Evolutionary conservation across 2,113 vertebrate species (phyloP).

Genomic region (Poicephalus gulielmi): DNA sequence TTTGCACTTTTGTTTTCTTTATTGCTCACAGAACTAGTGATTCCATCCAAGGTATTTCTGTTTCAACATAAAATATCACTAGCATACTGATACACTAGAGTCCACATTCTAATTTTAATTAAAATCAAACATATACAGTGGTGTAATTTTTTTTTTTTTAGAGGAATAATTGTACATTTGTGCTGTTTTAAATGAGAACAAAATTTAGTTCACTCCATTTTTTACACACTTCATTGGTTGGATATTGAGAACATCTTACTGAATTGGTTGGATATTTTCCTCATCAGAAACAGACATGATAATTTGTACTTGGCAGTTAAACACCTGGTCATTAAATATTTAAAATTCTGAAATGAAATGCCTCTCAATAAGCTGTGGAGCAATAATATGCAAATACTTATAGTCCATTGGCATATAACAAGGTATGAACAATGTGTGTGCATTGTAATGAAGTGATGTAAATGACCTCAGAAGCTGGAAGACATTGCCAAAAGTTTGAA

Average conservation of each 20-base stretch:
- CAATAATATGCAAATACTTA: conserved; percentile 36
- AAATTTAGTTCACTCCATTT: neutral
- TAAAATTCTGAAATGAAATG: conserved; percentile 61
- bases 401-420: conserved; percentile 34
- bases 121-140: neutral
- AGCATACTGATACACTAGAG: neutral
- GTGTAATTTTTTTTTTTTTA: neutral
- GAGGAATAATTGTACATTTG: conserved; percentile 3
- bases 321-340: conserved; percentile 67
- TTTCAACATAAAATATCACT: neutral
- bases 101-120: neutral
- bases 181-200: conserved; percentile 18
- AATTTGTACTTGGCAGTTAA: conserved; percentile 51
- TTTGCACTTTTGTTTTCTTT: neutral
- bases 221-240: neutral
- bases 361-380: conserved; percentile 25
- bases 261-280: neutral
- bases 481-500: conserved; percentile 50
- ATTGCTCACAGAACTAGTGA: neutral
- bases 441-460: conserved; percentile 40
- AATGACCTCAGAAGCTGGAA: conserved; percentile 58
- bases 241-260: neutral
- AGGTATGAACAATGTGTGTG: conserved; percentile 37
- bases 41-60: neutral
- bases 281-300: neutral